phyloP scores from a whole-genome alignment of 2,113 vertebrate genomes.

The Atrichornis clamosus region DNA sequence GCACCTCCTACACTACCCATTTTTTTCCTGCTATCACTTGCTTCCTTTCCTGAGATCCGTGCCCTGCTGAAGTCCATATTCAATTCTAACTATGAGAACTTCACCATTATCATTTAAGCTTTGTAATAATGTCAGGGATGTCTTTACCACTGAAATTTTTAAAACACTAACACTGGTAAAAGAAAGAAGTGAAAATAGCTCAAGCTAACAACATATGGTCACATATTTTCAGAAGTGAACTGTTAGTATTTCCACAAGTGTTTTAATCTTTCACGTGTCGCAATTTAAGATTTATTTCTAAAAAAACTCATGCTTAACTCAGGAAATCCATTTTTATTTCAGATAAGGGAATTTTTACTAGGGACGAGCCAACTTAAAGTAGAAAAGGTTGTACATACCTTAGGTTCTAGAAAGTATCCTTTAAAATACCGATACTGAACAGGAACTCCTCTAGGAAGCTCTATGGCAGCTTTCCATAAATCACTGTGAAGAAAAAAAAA shows the following conservation, averaged over 20 bases:
- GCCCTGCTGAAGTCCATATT: background rate
- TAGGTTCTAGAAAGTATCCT: slow-evolving; percentile 88
- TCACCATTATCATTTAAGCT: background rate
- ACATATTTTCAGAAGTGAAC: background rate
- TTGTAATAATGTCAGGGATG: background rate
- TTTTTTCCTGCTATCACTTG: background rate
- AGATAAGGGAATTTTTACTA: background rate
- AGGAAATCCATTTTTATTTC: background rate
- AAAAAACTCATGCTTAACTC: background rate
- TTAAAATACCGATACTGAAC: slow-evolving; percentile 90
- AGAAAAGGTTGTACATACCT: slow-evolving; percentile 70
- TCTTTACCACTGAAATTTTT: background rate
- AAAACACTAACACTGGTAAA: background rate
- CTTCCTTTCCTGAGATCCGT: background rate
- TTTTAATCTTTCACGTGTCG: background rate
- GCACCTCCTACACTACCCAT: background rate
- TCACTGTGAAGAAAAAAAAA: slow-evolving; percentile 56
- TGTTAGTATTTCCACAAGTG: background rate
- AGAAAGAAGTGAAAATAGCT: background rate
- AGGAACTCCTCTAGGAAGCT: slow-evolving; percentile 75
- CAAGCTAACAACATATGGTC: background rate
- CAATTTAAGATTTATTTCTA: background rate
- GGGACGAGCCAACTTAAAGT: background rate
- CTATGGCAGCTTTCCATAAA: slow-evolving; percentile 79
- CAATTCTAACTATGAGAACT: background rate